Percentiles rank a stretch among this genome's conserved stretches.
Conservation (phyloP, 1,140 invertebrate genomes). For the Hycleus cichorii region DNA sequence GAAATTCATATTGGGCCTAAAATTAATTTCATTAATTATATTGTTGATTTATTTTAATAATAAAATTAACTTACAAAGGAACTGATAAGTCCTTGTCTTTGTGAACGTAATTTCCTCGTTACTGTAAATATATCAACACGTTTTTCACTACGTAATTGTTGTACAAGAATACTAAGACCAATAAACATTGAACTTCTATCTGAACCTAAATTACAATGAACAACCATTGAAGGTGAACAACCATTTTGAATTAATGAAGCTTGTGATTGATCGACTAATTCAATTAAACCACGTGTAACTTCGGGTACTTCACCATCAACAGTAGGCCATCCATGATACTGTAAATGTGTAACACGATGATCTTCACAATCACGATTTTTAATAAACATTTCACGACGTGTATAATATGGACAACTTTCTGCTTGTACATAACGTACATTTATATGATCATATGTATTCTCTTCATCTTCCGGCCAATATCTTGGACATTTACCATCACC, state of each 20-base stretch:
- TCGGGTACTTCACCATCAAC: constrained; percentile 73
- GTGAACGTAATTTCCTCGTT: constrained; percentile 73
- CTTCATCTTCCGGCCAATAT: constrained; percentile 91
- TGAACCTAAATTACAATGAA: constrained; percentile 78
- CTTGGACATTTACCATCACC: constrained; percentile 69
- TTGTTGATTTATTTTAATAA: not conserved
- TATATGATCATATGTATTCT: constrained; percentile 73
- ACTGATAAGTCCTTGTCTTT: constrained; percentile 74
- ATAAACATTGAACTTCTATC: constrained; percentile 86
- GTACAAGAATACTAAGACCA: constrained; percentile 74
- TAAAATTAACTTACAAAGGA: constrained; percentile 62
- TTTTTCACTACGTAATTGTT: constrained; percentile 72
- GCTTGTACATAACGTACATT: constrained; percentile 78
- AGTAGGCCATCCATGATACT: constrained; percentile 85
- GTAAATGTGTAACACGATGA: constrained; percentile 71
- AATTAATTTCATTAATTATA: constrained; percentile 21
- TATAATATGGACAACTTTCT: constrained; percentile 82
- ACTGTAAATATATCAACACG: constrained; percentile 80
- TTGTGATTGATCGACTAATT: constrained; percentile 64
- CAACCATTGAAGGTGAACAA: constrained; percentile 57
- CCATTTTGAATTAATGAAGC: constrained; percentile 41
- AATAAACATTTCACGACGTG: constrained; percentile 71
- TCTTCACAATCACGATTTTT: constrained; percentile 72
- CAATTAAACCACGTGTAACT: constrained; percentile 73
- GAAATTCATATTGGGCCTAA: constrained; percentile 85